phyloP scores from a whole-genome alignment of 2,113 vertebrate species.

The Tichodroma muraria region DNA sequence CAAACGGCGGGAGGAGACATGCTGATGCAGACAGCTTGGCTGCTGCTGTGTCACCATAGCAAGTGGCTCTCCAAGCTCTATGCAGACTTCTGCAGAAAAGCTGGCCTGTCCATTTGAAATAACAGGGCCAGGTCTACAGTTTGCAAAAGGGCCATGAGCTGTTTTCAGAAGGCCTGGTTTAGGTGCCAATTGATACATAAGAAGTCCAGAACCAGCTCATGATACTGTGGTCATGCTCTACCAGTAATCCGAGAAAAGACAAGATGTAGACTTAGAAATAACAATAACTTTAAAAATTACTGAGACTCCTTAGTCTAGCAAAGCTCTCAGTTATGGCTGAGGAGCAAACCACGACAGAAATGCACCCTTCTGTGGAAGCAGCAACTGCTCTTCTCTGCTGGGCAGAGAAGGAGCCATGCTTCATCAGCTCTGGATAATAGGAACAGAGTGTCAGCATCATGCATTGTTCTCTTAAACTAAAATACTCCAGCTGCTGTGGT shows the following conservation, averaged over 20 bases:
- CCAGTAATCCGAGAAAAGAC: neutral
- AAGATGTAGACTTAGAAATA: neutral
- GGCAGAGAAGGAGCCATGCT: neutral
- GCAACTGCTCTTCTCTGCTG: neutral
- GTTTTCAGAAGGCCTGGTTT: neutral
- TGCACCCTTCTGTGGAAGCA: neutral
- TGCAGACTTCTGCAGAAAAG: neutral
- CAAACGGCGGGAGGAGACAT: neutral
- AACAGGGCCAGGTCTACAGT: neutral
- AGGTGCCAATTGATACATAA: neutral
- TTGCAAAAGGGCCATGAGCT: neutral
- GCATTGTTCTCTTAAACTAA: neutral
- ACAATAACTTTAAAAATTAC: neutral
- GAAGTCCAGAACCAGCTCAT: neutral
- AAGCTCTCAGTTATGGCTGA: rapidly evolving
- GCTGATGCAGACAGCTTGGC: neutral
- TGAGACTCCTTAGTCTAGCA: neutral
- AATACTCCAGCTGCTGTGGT: neutral
- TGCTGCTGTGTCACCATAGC: neutral
- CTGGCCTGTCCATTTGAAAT: neutral
- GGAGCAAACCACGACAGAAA: neutral
- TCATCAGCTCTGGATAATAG: neutral
- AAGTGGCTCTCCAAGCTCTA: neutral
- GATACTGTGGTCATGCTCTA: neutral
- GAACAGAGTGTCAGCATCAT: neutral